Base-by-base conservation (phyloP, 2,797 vertebrate species). In the Cryptoblepharus egeriae region DNA sequence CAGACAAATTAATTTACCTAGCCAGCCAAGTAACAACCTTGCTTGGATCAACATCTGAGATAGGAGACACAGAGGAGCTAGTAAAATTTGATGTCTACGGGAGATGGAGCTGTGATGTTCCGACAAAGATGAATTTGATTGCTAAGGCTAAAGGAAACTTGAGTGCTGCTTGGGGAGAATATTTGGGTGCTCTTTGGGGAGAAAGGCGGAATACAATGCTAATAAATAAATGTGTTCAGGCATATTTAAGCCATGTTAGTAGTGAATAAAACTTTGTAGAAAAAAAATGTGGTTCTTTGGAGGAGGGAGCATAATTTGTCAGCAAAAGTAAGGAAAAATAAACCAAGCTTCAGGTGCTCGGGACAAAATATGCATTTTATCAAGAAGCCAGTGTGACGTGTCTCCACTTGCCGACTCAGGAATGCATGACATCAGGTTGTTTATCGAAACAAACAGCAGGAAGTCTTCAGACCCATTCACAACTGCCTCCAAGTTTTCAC, bases 401-500 rank as follows among this genome's bases (percentile, higher is more conserved):
- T 81, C 75, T 81, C 82, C 88, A 61, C 76, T 77, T 78, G 73
- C 65, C 79, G 63, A 83, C 70, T 80, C 77, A 80, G 84, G 81
- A 82, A 85, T 73, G 81, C 82, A 79, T 84, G 82, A 30, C 86
- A 85, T 81, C 75, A 80, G 75, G 70, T 86, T 88, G 39, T 49
- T 79, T 71, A 89, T 83, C 72, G 75, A 83, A 69, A 79, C 28
- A 6, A 89, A 89, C 92, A 93, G 92, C 90, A 86, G 87, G 90
- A 88, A 92, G 91, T 90, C 89, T 81, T 82, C 92, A 92, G 94
- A 95, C 92, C 84, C 88, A 88, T 88, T 92, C 89, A 87, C 88
- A 90, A 58, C 71, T 80, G 88, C 91, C 90, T 90, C 92, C 92
- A 75, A 87, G 71, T 93, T 94, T 95, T 92, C 92, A 88, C 89